Conservation (phyloP, 2,797 vertebrate genomes). For the Spinibarbus caldwelli region DNA sequence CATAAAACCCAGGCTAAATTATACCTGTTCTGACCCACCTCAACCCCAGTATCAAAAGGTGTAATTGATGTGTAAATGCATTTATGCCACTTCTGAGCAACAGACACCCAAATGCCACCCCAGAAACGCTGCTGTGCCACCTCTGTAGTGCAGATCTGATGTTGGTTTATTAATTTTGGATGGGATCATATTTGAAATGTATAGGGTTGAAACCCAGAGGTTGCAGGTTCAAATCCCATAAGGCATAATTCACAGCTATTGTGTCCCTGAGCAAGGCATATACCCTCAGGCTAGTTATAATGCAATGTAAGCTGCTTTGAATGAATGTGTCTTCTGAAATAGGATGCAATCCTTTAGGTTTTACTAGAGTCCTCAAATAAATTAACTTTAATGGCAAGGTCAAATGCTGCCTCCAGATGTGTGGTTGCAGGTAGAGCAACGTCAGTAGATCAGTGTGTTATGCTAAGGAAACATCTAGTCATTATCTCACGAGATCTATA, state of each 20-base stretch:
- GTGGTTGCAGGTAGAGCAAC: neutral
- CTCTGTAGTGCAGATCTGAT: neutral
- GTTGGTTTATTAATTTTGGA: neutral
- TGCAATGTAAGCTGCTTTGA: neutral
- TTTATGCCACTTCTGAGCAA: no score
- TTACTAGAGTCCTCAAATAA: neutral
- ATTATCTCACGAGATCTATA: neutral
- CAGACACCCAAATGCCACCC: no score
- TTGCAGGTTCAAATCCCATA: neutral
- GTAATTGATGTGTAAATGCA: neutral
- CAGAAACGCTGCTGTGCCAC: no score
- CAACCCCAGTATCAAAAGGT: neutral
- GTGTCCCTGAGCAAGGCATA: constrained; percentile 3
- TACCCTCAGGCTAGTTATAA: neutral
- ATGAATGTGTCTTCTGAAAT: constrained; percentile 1
- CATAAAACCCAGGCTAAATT: neutral
- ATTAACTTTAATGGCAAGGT: neutral
- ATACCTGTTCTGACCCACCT: no score
- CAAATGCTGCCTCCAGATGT: constrained; percentile 3
- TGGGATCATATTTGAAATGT: neutral
- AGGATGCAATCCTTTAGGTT: neutral
- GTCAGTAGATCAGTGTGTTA: neutral
- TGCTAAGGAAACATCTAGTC: neutral
- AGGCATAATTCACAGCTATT: neutral
- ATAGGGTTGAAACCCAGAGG: no score